Evolutionary conservation across 1,140 invertebrate species (phyloP), one percentile per base, ranked within the genome.

Genomic region (Drosophila dunni): DNA sequence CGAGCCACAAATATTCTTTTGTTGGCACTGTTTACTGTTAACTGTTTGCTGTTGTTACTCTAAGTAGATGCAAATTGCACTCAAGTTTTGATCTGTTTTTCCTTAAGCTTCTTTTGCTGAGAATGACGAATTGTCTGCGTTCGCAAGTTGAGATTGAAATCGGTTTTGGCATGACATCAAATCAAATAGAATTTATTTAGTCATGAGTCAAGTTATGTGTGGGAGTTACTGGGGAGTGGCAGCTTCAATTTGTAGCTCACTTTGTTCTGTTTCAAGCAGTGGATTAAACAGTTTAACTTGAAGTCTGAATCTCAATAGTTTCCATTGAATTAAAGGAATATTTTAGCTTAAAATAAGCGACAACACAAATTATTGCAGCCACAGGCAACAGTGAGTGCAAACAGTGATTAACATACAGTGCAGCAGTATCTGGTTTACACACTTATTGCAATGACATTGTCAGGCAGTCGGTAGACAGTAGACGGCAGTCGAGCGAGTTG

Each of bases 401-500:
- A 29, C 24, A 29, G 24, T 29, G 44, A 57, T 57, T 65, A 58
- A 63, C 45, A 58, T 69, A 70, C 44, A 63, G 60, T 54, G 63
- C 33, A 10, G 24, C 36, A 51, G 54, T 53, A 50, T 13, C 46
- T 68, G 56, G 50, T 61, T 61, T 61, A 36, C 65, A 46, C 58
- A 40, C 34, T 50, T 51, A 34, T 67, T 53, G 54, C 66, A 69
- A 66, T 86, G 78, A 63, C 75, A 81, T 78, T 86, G 82, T 64
- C 53, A 33, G 40, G 50, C 5, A 53, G 53, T 54, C 53, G 17
- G 53, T 29, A 4, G 24, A 29, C 4, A 6, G 24, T 29, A 29
- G 24, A 29, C 24, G 24, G 6, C 24, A 29, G 24, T 29, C 24
- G 24, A 29, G 34, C 13, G 34, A 29, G 24, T 29, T 6, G 24